Base-by-base conservation (phyloP, 1,140 invertebrate species). In the Neelides sp. region DNA sequence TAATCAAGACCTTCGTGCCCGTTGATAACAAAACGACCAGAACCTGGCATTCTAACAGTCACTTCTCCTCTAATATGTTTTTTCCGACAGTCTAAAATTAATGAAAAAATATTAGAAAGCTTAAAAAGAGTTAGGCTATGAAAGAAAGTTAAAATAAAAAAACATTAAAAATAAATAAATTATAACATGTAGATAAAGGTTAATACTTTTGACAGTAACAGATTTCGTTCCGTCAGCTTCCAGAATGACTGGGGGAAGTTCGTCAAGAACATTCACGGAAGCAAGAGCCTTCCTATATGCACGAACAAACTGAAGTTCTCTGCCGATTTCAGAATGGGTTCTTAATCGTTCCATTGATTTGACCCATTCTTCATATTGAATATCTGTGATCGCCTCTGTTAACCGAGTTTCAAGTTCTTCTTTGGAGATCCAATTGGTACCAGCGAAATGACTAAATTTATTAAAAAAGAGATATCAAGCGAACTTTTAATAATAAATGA, bases 1-100 rank as follows among this genome's bases (percentile, higher is more conserved):
- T 48, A 60, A 10, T 57, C 58, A 13, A 60, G 23, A 1, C 52
- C 58, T 35, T 79, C 75, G 60, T 79, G 58, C 15, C 78, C 83
- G 70, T 95, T 93, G 36, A 95, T 83, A 20, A 66, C 76, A 48
- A 94, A 76, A 62, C 79, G 74, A 12, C 91, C 91, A 28, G 81
- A 79, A 15, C 91, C 91, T 44, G 86, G 79, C 7, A 74, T 77
- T 46, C 65, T 66, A 15, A 87, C 66, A 34, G 72, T 81, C 1
- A 86, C 82, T 58, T 72, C 64, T 2, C 74, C 87, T 59, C 71
- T 68, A 1, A 81, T 73, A 41, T 66, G 68, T 67, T 92, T 93
- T 52, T 85, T 73, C 41, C 76, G 64, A 63, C 76, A 81, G 63
- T 80, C 85, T 83, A 54, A n/a, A n/a, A n/a, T n/a, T n/a, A n/a